phyloP scores from a whole-genome alignment of 2,888 invertebrate species.

The Arge pagana region DNA sequence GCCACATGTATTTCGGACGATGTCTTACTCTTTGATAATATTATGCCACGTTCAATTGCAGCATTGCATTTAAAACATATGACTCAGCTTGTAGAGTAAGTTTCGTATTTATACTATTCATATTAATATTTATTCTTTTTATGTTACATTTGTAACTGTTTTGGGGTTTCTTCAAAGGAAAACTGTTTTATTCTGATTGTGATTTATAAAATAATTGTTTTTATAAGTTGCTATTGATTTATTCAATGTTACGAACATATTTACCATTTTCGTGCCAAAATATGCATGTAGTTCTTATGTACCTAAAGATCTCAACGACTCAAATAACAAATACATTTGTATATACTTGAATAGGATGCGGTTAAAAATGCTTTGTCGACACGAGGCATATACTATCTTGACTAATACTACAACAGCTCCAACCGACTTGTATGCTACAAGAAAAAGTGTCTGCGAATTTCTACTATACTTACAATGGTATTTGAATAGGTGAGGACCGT shows the following conservation, averaged over 20 bases:
- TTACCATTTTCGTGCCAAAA: neutral
- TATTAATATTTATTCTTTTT: too few species aligned
- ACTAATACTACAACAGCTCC: constrained; percentile 21
- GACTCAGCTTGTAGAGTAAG: constrained; percentile 45
- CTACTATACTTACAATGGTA: constrained; percentile 42
- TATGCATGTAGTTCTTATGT: neutral
- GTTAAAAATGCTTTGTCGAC: constrained; percentile 40
- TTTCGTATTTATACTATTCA: too few species aligned
- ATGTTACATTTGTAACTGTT: too few species aligned
- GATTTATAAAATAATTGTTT: too few species aligned
- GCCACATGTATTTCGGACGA: constrained; percentile 21
- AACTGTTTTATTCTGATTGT: too few species aligned
- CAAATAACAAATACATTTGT: neutral
- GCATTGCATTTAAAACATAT: constrained; percentile 45
- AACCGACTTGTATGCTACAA: constrained; percentile 38
- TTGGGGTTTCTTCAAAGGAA: too few species aligned
- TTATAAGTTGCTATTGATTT: too few species aligned
- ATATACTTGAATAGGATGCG: constrained; percentile 38
- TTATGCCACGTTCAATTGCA: constrained; percentile 38
- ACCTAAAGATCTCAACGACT: too few species aligned
- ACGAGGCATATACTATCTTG: constrained; percentile 27
- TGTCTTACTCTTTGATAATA: constrained; percentile 40
- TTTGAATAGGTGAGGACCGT: constrained; percentile 43
- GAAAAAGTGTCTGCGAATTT: constrained; percentile 43
- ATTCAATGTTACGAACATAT: neutral